A percentile compares a stretch with the other conserved stretches of the same genome.
phyloP scores from a whole-genome alignment of 1,140 invertebrate species.

The Ips typographus region DNA sequence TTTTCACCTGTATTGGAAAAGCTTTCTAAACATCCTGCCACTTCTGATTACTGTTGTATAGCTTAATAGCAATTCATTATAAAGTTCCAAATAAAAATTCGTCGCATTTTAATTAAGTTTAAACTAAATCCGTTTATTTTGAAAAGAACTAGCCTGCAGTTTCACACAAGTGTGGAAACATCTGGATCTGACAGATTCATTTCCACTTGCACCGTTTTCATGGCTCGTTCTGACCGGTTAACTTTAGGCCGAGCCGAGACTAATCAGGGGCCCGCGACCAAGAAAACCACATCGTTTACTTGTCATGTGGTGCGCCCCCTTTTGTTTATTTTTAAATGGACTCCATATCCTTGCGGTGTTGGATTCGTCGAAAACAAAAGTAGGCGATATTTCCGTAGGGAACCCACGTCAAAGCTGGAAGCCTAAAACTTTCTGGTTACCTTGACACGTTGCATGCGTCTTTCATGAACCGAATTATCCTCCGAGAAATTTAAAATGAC shows the following conservation, averaged over 20 bases:
- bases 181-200: slow-evolving; percentile 51
- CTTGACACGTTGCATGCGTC: slow-evolving; percentile 36
- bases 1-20: too few relatives aligned
- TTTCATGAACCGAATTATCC: slow-evolving; percentile 33
- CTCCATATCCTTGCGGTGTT: too few relatives aligned
- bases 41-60: too few relatives aligned
- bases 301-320: slow-evolving; percentile 16
- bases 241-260: slow-evolving; percentile 30
- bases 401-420: slow-evolving; percentile 37
- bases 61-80: too few relatives aligned
- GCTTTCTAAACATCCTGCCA: too few relatives aligned
- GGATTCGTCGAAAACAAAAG: too few relatives aligned
- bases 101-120: too few relatives aligned
- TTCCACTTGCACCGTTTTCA: slow-evolving; percentile 51
- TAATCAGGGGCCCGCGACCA: slow-evolving; percentile 32
- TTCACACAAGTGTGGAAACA: slow-evolving; percentile 48
- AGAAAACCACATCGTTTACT: slow-evolving; percentile 34
- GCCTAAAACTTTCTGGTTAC: slow-evolving; percentile 32
- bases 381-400: neutral
- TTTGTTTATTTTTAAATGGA: slow-evolving; percentile 7
- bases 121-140: neutral
- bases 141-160: neutral
- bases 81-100: too few relatives aligned
- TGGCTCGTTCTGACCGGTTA: slow-evolving; percentile 46
- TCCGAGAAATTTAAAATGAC: slow-evolving; percentile 37